These are phyloP conservation scores for Mycteria americana DNA, from an alignment of 2,797 vertebrate species.

Conservation along the genomic window DNA sequence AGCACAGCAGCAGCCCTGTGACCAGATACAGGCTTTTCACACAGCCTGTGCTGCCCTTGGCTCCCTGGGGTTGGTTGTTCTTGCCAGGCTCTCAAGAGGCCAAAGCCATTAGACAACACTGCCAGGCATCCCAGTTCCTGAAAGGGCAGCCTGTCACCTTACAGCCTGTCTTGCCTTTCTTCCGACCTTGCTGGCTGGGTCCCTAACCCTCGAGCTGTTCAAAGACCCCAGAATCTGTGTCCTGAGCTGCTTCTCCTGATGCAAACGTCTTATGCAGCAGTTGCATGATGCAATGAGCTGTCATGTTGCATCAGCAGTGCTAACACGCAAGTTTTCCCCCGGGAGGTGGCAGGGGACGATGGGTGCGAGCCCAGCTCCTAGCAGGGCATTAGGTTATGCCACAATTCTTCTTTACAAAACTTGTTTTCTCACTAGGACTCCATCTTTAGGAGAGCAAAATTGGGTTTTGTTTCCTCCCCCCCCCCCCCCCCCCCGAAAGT, in stretches of 20 bases:
- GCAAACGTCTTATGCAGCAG: not conserved
- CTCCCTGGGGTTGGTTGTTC: not conserved
- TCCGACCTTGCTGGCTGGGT: not conserved
- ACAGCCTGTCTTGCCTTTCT: not conserved
- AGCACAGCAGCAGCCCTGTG: not conserved
- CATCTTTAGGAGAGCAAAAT: not conserved
- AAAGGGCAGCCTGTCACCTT: not conserved
- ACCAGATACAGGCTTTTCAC: not conserved
- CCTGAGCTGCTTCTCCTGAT: not conserved
- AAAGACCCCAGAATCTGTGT: not conserved
- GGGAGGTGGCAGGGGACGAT: rapidly evolving
- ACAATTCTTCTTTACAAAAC: not conserved
- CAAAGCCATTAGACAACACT: not conserved
- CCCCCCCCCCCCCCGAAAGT: not conserved
- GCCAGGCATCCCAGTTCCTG: not conserved
- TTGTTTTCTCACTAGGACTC: not conserved
- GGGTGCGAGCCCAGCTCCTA: not conserved
- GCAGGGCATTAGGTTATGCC: not conserved
- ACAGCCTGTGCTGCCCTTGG: rapidly evolving
- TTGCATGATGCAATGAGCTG: constrained; percentile 15
- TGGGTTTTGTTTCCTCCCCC: not conserved
- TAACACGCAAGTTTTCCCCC: not conserved
- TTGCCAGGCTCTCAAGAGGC: not conserved
- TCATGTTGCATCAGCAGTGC: constrained; percentile 7
- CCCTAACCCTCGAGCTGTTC: not conserved